Base-by-base conservation (phyloP, 2,113 vertebrate species). In the Anolis sagrei region DNA sequence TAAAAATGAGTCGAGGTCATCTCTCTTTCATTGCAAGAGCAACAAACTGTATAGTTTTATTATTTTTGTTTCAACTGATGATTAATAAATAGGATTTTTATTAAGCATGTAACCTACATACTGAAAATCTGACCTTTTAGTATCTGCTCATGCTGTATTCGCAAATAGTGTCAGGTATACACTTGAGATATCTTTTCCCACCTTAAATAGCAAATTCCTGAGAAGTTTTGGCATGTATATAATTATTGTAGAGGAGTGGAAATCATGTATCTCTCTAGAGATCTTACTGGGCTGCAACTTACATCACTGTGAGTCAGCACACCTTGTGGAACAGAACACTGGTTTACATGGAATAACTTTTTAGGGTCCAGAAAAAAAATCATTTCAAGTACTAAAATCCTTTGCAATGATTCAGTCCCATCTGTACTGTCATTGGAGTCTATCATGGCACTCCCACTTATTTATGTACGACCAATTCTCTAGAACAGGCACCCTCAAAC, bases 1-100 rank as follows among this genome's bases (percentile, higher is more conserved):
- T 95, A 92, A 93, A 95, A 92, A 80, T 90, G 90, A 90, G 83
- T 89, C 89, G 92, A 94, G 90, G 93, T 93, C 91, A 93, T 73
- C 74, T 85, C 88, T 83, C 74, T 90, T 93, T 92, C 84, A 87
- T 93, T 84, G 76, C 85, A 89, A 89, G 70, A 87, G 89, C 75
- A 93, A 89, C 78, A 89, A 84, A 86, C 82, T 83, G 84, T 92
- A 89, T 92, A 94, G 88, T 78, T 90, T 82, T 91, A 90, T 92
- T 95, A 93, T 93, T 93, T 94, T 90, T 95, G 86, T 92, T 95
- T 94, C 91, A 90, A 68, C 78, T 90, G 16, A 86, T 90, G 85
- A 48, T 92, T 90, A 85, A 87, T 61, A 88, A 85, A 87, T 61
- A 88, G 84, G 87, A 73, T 83, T 88, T 91, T 92, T 90, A 86